These are phyloP conservation scores for Propsilocerus akamusi DNA, from an alignment of 1,140 invertebrate species.

Conservation along the genomic window DNA sequence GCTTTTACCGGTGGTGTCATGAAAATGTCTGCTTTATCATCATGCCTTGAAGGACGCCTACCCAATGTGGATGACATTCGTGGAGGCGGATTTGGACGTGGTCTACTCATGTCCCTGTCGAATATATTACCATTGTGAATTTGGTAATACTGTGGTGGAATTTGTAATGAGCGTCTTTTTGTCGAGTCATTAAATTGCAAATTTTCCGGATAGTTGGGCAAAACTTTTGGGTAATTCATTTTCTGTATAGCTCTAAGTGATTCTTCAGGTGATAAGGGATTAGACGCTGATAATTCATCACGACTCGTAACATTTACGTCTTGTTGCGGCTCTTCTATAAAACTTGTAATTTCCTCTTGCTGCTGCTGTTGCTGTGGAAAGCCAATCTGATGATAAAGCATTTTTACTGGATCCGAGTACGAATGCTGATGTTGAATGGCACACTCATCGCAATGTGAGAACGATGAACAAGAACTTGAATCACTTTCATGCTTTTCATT, in stretches of 20 bases:
- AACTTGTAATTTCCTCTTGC: slow-evolving; percentile 26
- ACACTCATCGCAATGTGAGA: slow-evolving; percentile 13
- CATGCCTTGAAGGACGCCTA: slow-evolving; percentile 17
- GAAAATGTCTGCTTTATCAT: slow-evolving; percentile 14
- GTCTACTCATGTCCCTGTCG: background rate
- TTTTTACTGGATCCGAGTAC: slow-evolving; percentile 46
- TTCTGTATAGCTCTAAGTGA: slow-evolving; percentile 49
- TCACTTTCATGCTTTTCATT: slow-evolving; percentile 11
- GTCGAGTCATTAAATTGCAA: slow-evolving; percentile 12
- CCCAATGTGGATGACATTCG: slow-evolving; percentile 39
- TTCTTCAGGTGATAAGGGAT: slow-evolving; percentile 40
- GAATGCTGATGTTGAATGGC: slow-evolving; percentile 48
- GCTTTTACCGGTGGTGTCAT: slow-evolving; percentile 25
- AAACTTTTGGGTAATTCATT: slow-evolving; percentile 62
- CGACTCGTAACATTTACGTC: slow-evolving; percentile 58
- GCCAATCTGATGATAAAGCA: slow-evolving; percentile 22
- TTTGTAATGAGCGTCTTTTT: slow-evolving; percentile 33
- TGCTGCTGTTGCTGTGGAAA: slow-evolving; percentile 15
- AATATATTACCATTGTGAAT: slow-evolving; percentile 8
- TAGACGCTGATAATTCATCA: slow-evolving; percentile 21
- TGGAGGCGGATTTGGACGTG: slow-evolving; percentile 42
- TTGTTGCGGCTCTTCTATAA: slow-evolving; percentile 28
- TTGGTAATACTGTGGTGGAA: slow-evolving; percentile 23
- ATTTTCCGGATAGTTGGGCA: slow-evolving; percentile 45
- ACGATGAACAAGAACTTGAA: slow-evolving; percentile 10